These are phyloP conservation scores for Hypsopygia costalis DNA, from an alignment of 2,888 invertebrate species.

Conservation along the genomic window DNA sequence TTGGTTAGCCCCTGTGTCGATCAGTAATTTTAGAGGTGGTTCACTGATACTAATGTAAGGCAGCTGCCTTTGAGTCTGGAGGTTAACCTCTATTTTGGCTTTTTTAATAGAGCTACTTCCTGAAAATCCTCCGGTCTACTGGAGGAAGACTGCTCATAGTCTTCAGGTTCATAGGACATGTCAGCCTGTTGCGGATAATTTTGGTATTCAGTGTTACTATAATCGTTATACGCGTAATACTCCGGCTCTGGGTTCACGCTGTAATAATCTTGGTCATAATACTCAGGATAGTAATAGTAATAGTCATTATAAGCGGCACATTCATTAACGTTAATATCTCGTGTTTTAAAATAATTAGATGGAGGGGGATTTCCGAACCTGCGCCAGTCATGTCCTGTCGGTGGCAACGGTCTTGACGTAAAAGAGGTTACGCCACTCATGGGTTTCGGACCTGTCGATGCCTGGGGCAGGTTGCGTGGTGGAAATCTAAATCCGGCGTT, in stretches of 20 bases:
- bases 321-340: conserved; percentile 6
- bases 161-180: too few relatives aligned
- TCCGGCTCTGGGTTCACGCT: too few relatives aligned
- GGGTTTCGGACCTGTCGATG: conserved; percentile 5
- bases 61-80: neutral
- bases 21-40: conserved; percentile 23
- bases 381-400: conserved; percentile 7
- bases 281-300: neutral
- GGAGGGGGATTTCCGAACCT: conserved; percentile 8
- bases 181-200: too few relatives aligned
- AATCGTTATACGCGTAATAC: too few relatives aligned
- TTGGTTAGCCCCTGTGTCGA: conserved; percentile 24
- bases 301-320: neutral
- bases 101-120: neutral
- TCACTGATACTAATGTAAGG: neutral
- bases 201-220: too few relatives aligned
- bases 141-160: neutral
- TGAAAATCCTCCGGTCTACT: conserved; percentile 2
- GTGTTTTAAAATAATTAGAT: conserved; percentile 3
- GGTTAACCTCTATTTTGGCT: conserved; percentile 4
- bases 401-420: conserved; percentile 1
- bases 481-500: conserved; percentile 6
- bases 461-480: conserved; percentile 1
- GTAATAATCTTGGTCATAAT: conserved; percentile 1
- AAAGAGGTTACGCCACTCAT: conserved; percentile 13